A percentile compares a stretch with the other conserved stretches of the same genome.
These are phyloP conservation scores for Drosophila mercatorum DNA, from an alignment of 2,888 invertebrate genomes.

Conservation along the genomic window DNA sequence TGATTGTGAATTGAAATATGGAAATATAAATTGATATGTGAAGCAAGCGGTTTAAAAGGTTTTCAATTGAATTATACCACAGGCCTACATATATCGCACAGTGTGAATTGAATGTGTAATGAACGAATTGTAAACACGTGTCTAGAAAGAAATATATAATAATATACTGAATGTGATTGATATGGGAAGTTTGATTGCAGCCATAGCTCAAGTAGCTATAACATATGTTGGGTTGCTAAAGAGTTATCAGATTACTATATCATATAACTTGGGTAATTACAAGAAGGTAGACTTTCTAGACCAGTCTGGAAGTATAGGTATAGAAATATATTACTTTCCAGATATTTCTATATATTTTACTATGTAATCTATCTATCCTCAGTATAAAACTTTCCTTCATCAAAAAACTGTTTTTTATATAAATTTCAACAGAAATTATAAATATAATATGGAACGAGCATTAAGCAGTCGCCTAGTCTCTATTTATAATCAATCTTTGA, in stretches of 20 bases:
- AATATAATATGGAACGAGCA: too few species aligned
- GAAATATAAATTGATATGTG: constrained; percentile 20
- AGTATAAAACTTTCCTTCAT: too few species aligned
- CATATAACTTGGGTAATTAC: neutral
- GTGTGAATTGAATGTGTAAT: constrained; percentile 33
- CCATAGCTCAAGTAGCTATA: neutral
- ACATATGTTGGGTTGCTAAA: neutral
- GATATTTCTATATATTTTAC: too few species aligned
- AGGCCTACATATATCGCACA: constrained; percentile 2
- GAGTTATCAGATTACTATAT: neutral
- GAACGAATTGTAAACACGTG: neutral
- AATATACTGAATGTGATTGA: neutral
- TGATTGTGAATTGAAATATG: constrained; percentile 32
- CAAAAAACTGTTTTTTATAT: too few species aligned
- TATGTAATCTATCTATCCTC: too few species aligned
- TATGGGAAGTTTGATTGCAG: neutral
- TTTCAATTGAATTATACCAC: constrained; percentile 32
- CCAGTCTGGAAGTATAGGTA: too few species aligned
- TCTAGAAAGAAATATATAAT: neutral
- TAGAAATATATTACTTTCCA: too few species aligned
- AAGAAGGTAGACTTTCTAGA: neutral
- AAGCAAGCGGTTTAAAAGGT: constrained; percentile 33
- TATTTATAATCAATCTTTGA: neutral
- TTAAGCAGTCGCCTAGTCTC: too few species aligned
- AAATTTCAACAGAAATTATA: too few species aligned